A percentile compares a stretch with the other conserved stretches of the same genome.
These are phyloP conservation scores for Drosophila helvetica DNA, from an alignment of 2,888 invertebrate species.

Conservation along the genomic window DNA sequence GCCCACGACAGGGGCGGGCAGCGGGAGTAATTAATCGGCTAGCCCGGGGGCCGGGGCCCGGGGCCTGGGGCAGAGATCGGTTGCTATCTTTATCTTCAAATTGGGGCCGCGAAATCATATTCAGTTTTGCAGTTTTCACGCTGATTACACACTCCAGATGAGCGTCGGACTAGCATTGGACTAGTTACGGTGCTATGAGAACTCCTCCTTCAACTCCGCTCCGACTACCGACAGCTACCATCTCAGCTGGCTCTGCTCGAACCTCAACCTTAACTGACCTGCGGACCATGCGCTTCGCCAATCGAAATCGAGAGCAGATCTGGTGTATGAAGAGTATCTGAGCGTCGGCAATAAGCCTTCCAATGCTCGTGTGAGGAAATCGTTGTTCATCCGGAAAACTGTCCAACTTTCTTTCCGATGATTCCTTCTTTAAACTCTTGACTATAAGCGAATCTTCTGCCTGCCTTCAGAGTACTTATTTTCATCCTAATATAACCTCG, in stretches of 20 bases:
- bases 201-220: background rate
- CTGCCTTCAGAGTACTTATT: too few species aligned
- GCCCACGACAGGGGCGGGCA: slow-evolving; percentile 1
- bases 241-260: background rate
- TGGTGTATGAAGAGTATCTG: too few species aligned
- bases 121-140: slow-evolving; percentile 16
- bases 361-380: too few species aligned
- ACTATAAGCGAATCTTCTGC: too few species aligned
- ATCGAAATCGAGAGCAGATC: background rate
- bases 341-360: too few species aligned
- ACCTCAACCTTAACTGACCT: background rate
- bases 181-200: slow-evolving; percentile 10
- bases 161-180: slow-evolving; percentile 18
- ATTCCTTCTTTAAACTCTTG: too few species aligned
- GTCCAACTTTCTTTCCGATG: too few species aligned
- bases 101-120: slow-evolving; percentile 7
- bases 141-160: slow-evolving; percentile 36
- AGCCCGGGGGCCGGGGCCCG: background rate
- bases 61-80: background rate
- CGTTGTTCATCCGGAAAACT: too few species aligned
- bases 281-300: background rate
- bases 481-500: too few species aligned
- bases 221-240: background rate
- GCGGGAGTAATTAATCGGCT: slow-evolving; percentile 3
- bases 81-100: background rate